A percentile compares a stretch with the other conserved stretches of the same genome.
Evolutionary conservation across 2,113 vertebrate genomes (phyloP).

Genomic region (Oncorhynchus kisutch): DNA sequence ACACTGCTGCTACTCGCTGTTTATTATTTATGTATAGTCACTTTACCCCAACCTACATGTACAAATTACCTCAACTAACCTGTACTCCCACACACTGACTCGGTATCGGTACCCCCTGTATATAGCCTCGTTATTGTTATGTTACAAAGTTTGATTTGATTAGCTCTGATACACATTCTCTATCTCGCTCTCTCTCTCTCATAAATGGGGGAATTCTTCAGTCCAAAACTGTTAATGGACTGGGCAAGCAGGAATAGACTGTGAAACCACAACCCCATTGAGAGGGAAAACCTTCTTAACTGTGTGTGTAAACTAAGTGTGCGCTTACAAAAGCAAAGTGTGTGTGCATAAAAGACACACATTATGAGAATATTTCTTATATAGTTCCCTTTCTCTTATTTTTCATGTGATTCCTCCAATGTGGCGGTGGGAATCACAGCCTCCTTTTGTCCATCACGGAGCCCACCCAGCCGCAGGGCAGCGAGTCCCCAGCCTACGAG

Average conservation of each 20-base stretch:
- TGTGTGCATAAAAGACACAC: no score
- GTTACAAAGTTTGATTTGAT: no score
- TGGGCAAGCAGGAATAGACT: constrained; percentile 50
- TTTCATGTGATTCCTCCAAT: neutral
- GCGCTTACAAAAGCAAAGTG: constrained; percentile 7
- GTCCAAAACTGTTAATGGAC: constrained; percentile 66
- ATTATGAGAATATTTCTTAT: no score
- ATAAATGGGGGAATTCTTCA: constrained; percentile 66
- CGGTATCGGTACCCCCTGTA: no score
- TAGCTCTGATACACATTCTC: no score
- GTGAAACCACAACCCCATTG: constrained; percentile 54
- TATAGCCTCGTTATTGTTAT: no score
- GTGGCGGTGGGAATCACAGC: constrained; percentile 58
- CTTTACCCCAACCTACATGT: no score
- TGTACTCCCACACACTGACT: no score
- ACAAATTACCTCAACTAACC: no score
- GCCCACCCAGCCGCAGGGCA: constrained; percentile 77
- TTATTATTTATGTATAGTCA: no score
- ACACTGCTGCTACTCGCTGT: no score
- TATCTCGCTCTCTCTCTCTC: neutral
- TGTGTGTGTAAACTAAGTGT: constrained; percentile 15
- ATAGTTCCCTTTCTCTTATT: neutral
- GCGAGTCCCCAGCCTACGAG: constrained; percentile 76
- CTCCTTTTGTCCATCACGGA: constrained; percentile 96
- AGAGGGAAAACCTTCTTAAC: constrained; percentile 28